phyloP scores from a whole-genome alignment of 2,888 invertebrate genomes.

The Mellilla xanthometata region DNA sequence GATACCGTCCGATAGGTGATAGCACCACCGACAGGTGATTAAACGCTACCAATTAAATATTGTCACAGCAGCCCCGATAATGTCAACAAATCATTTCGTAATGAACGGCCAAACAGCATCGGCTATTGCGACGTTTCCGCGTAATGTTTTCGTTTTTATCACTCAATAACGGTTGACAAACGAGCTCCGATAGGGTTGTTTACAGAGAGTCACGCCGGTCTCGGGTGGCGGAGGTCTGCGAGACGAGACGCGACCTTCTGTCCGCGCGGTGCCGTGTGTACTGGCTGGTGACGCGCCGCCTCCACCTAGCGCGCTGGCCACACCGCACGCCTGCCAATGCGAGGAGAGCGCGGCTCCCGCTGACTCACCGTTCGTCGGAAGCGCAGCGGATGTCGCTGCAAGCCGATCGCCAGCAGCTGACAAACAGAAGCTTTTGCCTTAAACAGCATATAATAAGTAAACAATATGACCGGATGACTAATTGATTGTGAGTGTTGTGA shows the following conservation, averaged over 20 bases:
- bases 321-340: conserved; percentile 42
- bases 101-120: conserved; percentile 22
- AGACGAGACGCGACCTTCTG: conserved; percentile 54
- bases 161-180: conserved; percentile 37
- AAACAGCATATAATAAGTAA: conserved; percentile 59
- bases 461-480: conserved; percentile 63
- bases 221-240: conserved; percentile 35
- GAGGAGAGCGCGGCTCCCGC: conserved; percentile 33
- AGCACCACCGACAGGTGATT: conserved; percentile 58
- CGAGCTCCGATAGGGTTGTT: conserved; percentile 53
- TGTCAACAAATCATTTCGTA: conserved; percentile 31
- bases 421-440: conserved; percentile 62
- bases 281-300: too few relatives aligned
- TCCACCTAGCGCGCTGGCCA: too few relatives aligned
- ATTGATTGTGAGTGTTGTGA: conserved; percentile 52
- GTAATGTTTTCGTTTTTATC: conserved; percentile 66
- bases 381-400: conserved; percentile 68
- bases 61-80: conserved; percentile 36
- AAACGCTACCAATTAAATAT: conserved; percentile 44
- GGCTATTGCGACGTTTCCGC: conserved; percentile 39
- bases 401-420: conserved; percentile 58
- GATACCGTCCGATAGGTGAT: conserved; percentile 49
- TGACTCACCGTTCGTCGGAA: conserved; percentile 77
- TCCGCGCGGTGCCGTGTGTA: conserved; percentile 40
- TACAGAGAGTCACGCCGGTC: conserved; percentile 48